phyloP scores from a whole-genome alignment of 2,888 invertebrate species.

The Morpho helenor region DNA sequence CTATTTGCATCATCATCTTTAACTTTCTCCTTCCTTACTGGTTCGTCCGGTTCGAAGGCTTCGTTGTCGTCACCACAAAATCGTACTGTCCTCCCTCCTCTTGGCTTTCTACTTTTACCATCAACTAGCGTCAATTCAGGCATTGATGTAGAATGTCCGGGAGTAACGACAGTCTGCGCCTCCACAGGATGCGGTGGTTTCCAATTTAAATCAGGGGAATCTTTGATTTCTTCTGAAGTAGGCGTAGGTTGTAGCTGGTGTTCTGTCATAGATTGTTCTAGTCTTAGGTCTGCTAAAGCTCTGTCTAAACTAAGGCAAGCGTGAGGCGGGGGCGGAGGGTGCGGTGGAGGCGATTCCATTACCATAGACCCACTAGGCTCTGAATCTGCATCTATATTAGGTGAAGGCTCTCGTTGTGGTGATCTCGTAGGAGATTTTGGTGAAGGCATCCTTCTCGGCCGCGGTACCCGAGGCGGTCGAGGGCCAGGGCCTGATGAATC shows the following conservation, averaged over 20 bases:
- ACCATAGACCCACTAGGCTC: slow-evolving; percentile 78
- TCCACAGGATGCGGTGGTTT: slow-evolving; percentile 74
- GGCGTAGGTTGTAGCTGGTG: slow-evolving; percentile 81
- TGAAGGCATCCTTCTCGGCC: slow-evolving; percentile 76
- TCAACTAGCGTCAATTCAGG: slow-evolving; percentile 73
- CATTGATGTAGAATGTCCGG: slow-evolving; percentile 76
- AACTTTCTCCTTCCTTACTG: slow-evolving; percentile 47
- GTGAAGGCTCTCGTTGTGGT: slow-evolving; percentile 78
- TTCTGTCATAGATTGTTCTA: slow-evolving; percentile 84
- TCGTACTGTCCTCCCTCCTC: slow-evolving; percentile 65
- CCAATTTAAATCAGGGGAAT: slow-evolving; percentile 70
- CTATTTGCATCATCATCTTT: slow-evolving; percentile 85
- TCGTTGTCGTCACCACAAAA: slow-evolving; percentile 72
- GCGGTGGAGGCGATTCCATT: slow-evolving; percentile 60
- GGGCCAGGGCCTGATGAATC: slow-evolving; percentile 88
- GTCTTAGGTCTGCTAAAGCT: slow-evolving; percentile 71
- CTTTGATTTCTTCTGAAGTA: slow-evolving; percentile 49
- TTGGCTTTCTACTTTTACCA: slow-evolving; percentile 50
- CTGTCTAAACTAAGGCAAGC: slow-evolving; percentile 67
- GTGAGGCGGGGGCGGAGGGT: slow-evolving; percentile 66
- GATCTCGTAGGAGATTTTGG: slow-evolving; percentile 81
- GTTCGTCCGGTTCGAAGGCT: slow-evolving; percentile 69
- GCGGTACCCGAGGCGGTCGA: slow-evolving; percentile 80
- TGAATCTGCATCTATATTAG: slow-evolving; percentile 79
- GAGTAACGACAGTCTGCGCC: slow-evolving; percentile 71